A percentile compares a stretch with the other conserved stretches of the same genome.
Conservation (phyloP, 2,888 invertebrate genomes). For the Papilio demoleus region DNA sequence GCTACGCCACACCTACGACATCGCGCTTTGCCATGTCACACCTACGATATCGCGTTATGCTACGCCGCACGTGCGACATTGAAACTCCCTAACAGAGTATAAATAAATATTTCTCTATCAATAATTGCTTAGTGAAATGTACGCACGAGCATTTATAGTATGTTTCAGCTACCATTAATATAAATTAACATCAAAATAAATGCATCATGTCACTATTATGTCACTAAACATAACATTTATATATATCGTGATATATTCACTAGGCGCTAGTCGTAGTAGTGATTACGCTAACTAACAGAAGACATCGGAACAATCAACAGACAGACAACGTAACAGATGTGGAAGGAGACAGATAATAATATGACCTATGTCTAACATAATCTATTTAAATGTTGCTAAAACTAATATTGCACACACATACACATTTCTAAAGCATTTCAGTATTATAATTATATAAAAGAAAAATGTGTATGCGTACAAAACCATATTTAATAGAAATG, state of each 20-base stretch:
- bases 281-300: conserved; percentile 80
- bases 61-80: conserved; percentile 49
- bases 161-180: conserved; percentile 81
- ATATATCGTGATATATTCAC: conserved; percentile 69
- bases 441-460: conserved; percentile 56
- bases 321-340: conserved; percentile 67
- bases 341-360: conserved; percentile 64
- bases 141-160: conserved; percentile 78
- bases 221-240: conserved; percentile 75
- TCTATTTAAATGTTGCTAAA: conserved; percentile 70
- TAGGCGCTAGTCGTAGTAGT: conserved; percentile 75
- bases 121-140: conserved; percentile 74
- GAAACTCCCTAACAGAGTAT: conserved; percentile 57
- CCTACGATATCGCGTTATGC: too few relatives aligned
- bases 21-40: too few relatives aligned
- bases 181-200: conserved; percentile 83
- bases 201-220: conserved; percentile 83
- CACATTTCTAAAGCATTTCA: conserved; percentile 76
- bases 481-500: conserved; percentile 76
- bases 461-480: conserved; percentile 81
- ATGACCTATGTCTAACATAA: conserved; percentile 67
- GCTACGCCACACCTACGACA: too few relatives aligned
- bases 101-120: conserved; percentile 79
- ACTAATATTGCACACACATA: conserved; percentile 85
- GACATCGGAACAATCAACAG: conserved; percentile 64